A percentile compares a stretch with the other conserved stretches of the same genome.
Evolutionary conservation across 2,888 invertebrate genomes (phyloP).

Genomic region (Agrotis puta): DNA sequence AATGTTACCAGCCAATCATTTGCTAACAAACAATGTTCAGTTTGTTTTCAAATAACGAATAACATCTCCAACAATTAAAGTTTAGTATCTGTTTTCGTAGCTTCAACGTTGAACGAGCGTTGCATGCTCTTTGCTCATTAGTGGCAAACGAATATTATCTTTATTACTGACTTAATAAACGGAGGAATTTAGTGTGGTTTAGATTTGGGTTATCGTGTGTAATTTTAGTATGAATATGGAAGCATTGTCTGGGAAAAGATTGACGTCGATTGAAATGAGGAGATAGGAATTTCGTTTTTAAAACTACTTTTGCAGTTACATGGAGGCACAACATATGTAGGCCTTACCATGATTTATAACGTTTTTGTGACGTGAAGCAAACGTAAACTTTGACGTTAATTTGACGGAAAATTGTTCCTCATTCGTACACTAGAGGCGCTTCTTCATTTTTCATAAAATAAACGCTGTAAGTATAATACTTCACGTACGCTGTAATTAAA

Average conservation of each 20-base stretch:
- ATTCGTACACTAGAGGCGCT: too few species aligned
- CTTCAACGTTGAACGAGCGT: conserved; percentile 45
- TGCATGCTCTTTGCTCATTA: conserved; percentile 59
- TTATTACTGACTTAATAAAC: conserved; percentile 44
- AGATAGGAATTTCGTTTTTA: background rate
- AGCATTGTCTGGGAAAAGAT: conserved; percentile 22
- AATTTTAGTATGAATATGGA: conserved; percentile 31
- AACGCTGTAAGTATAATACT: too few species aligned
- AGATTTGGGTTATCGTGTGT: conserved; percentile 47
- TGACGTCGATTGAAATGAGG: conserved; percentile 7
- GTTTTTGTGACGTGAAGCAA: too few species aligned
- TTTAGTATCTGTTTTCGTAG: conserved; percentile 52
- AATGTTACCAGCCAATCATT: conserved; percentile 15
- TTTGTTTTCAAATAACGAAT: conserved; percentile 43
- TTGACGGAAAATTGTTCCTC: too few species aligned
- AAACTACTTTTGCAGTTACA: too few species aligned
- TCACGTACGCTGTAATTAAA: too few species aligned
- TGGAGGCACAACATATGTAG: too few species aligned
- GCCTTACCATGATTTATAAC: background rate
- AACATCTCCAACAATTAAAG: conserved; percentile 60
- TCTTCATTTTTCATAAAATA: too few species aligned
- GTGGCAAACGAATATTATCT: conserved; percentile 53
- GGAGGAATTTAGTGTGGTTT: conserved; percentile 42
- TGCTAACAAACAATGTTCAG: conserved; percentile 39
- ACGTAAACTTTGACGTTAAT: too few species aligned